Evolutionary conservation across 2,888 invertebrate genomes (phyloP), one percentile per base, ranked within the genome.

Genomic region (Camponotus fellah): DNA sequence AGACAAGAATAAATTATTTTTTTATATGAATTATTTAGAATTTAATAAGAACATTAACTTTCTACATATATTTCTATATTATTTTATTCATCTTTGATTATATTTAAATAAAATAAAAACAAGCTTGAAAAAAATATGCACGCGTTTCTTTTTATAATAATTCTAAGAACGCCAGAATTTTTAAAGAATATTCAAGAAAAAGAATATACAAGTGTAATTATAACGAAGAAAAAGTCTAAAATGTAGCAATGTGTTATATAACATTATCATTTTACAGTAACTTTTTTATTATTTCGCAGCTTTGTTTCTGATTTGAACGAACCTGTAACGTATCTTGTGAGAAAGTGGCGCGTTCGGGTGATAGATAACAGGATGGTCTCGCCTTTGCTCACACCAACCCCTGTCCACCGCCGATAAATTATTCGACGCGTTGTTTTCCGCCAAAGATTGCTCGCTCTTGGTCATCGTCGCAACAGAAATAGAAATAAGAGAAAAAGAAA

Each of bases 361-460:
- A 92, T 91, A 92, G 92, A 92, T 91, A 91, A 92, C 88, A 75
- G 88, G 82, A 56, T 86, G 88, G 85, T 86, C 86, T 87, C 88
- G 87, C 88, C 90, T 87, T 82, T 71, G 91, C 85, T 85, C 88
- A 83, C 81, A 77, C 81, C 90, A 91, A 91, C 85, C 90, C 86
- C 84, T 86, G 85, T 86, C 87, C 88, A 80, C 82, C 85, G 56
- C 85, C 90, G 81, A 91, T 92, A 92, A 92, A 92, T 92, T 92
- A 92, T 91, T 92, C 92, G 88, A 75, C 83, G 85, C 86, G 88
- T 87, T 90, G 90, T 91, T 92, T 92, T 91, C 91, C 89, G 82
- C 87, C 91, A 89, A 90, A 92, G 91, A 92, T 92, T 90, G 91
- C 91, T 91, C 88, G 89, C 87, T 88, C 88, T 87, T 53, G 49